A percentile compares a stretch with the other conserved stretches of the same genome.
These are phyloP conservation scores for Coelinius sp. DNA, from an alignment of 2,888 invertebrate genomes.

Conservation along the genomic window DNA sequence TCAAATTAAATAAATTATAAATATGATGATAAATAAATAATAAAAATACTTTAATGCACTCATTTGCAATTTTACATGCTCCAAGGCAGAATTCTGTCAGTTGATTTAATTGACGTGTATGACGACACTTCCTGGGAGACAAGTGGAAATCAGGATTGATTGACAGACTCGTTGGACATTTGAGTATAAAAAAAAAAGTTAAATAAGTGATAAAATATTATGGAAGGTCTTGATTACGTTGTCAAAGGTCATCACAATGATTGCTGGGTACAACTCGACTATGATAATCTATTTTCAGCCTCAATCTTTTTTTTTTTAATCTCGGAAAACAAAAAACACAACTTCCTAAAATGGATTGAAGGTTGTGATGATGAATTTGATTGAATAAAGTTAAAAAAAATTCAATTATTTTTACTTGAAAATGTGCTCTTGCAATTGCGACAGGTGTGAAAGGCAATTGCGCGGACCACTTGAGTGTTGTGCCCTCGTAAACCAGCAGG, in stretches of 20 bases:
- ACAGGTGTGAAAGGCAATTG: conserved; percentile 84
- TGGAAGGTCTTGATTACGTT: conserved; percentile 48
- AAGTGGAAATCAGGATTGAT: too few species aligned
- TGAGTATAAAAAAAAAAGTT: not conserved
- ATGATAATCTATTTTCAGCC: conserved; percentile 39
- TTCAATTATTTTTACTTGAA: conserved; percentile 72
- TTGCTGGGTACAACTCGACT: conserved; percentile 35
- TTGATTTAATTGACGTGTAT: conserved; percentile 13
- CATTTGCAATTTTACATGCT: conserved; percentile 26
- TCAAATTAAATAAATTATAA: conserved; percentile 22
- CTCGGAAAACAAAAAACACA: too few species aligned
- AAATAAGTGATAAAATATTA: not conserved
- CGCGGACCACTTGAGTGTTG: conserved; percentile 90
- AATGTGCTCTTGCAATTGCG: conserved; percentile 80
- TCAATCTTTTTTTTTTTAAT: conserved; percentile 22
- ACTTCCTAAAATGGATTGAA: conserved; percentile 5
- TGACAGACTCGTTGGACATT: conserved; percentile 13
- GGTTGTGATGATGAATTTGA: not conserved
- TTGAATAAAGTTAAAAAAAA: too few species aligned
- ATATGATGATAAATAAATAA: conserved; percentile 12
- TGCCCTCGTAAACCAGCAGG: conserved; percentile 87
- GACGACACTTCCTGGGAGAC: conserved; percentile 8
- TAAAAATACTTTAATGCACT: conserved; percentile 21
- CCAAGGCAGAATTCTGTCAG: conserved; percentile 15
- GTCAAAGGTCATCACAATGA: conserved; percentile 51